A percentile compares a stretch with the other conserved stretches of the same genome.
Conservation (phyloP, 2,888 invertebrate genomes). For the Stegophylla sp. region DNA sequence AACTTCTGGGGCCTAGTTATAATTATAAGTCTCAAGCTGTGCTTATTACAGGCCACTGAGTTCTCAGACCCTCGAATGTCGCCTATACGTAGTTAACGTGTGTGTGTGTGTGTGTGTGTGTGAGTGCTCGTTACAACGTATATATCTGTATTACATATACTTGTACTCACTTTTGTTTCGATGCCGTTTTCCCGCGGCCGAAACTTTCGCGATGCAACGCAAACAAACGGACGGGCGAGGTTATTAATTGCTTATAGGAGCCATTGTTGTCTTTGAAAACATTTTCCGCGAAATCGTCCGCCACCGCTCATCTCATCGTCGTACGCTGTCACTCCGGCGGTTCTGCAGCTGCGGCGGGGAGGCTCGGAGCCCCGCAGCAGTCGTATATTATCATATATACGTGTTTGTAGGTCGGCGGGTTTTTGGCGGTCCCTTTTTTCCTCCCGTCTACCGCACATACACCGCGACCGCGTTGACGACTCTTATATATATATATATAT, state of each 20-base stretch:
- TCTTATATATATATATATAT: neutral
- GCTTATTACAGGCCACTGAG: too few relatives aligned
- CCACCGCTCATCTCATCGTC: neutral
- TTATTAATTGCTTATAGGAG: conserved; percentile 53
- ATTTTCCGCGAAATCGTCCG: conserved; percentile 36
- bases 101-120: neutral
- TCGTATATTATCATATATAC: too few relatives aligned
- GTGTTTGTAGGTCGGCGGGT: neutral
- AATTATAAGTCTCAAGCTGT: too few relatives aligned
- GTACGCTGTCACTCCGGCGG: neutral
- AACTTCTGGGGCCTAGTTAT: too few relatives aligned
- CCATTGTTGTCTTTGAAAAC: conserved; percentile 56
- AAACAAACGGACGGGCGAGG: conserved; percentile 54
- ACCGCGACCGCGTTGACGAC: neutral
- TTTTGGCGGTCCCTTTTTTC: neutral
- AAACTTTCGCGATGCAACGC: conserved; percentile 44
- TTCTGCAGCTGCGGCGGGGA: too few relatives aligned
- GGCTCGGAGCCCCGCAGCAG: too few relatives aligned
- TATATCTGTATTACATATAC: neutral
- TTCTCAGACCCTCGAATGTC: conserved; percentile 30
- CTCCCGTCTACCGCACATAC: neutral
- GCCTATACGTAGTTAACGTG: neutral
- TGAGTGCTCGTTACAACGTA: neutral
- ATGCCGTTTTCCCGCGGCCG: conserved; percentile 22
- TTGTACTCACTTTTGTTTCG: conserved; percentile 32